Conservation (phyloP, 2,888 invertebrate species). For the Ophion ventricosus region DNA sequence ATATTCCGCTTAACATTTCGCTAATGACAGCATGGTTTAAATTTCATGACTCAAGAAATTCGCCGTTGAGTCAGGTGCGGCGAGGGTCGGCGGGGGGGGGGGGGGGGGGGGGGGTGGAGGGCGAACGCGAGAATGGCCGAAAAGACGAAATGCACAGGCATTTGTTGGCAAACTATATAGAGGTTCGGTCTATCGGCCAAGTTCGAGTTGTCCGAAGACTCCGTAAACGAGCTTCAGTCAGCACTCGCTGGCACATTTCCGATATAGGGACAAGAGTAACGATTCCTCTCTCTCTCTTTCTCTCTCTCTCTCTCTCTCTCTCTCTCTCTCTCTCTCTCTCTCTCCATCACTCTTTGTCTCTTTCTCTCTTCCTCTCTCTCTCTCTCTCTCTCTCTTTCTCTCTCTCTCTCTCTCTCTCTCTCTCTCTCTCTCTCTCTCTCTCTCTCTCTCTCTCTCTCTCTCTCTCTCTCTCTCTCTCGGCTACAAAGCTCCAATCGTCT, state of each 20-base stretch:
- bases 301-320: conserved; percentile 10
- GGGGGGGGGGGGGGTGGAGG: no score
- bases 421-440: conserved; percentile 15
- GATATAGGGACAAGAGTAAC: conserved; percentile 58
- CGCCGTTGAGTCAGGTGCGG: conserved; percentile 2
- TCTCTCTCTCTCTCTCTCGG: conserved; percentile 1
- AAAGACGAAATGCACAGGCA: conserved; percentile 23
- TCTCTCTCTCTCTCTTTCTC: conserved; percentile 2
- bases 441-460: conserved; percentile 10
- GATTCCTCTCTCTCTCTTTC: conserved; percentile 6
- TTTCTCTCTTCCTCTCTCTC: conserved; percentile 1
- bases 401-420: conserved; percentile 5
- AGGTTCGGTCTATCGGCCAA: conserved; percentile 44
- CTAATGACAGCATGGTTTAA: conserved; percentile 35
- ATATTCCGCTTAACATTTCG: not conserved
- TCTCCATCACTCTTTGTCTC: no score
- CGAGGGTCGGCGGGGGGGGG: no score
- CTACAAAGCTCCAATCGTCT: conserved; percentile 12
- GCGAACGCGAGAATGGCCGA: conserved; percentile 17
- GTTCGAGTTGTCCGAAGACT: conserved; percentile 51
- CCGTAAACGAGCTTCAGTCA: conserved; percentile 62
- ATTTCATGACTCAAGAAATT: conserved; percentile 15
- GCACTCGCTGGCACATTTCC: conserved; percentile 63
- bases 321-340: conserved; percentile 8
- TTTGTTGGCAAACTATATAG: conserved; percentile 53